Base-by-base conservation (phyloP, 2,888 invertebrate species). In the Spisula subtruncata region DNA sequence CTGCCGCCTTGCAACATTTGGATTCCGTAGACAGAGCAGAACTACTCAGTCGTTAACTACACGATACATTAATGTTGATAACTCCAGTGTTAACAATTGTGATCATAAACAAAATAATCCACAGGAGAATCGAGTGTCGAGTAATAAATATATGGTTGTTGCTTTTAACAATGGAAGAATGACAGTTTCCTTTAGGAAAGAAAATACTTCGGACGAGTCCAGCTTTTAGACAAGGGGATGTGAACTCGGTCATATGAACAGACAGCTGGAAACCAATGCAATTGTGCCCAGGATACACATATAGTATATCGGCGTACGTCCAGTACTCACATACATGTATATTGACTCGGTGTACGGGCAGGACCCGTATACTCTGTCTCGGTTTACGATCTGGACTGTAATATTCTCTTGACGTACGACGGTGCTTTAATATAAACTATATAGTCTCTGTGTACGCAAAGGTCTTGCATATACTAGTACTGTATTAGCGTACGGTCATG, bases 161-260 rank as follows among this genome's bases (percentile, higher is more conserved):
- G 91, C 91, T 25, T 93, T 92, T 81, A 88, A 88, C 32, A 92
- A 93, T 84, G 93, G 93, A 14, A 91, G 92, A 46, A 92, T 93
- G 92, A 93, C 93, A 8, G 92, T 93, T 0, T 91, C 92, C 0
- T 93, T 93, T 46, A 80, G 93, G 16, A 93, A 92, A 81, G 93
- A 93, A 32, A 90, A 90, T 81, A 85, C 80, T 4, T 90, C 90
- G 10, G 91, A 91, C 80, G 91, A 91, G 41, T 91, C 91, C 25
- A 91, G 91, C 60, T 91, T 91, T 87, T 91, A 87, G 87, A 83
- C 10, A n/a, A 66, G 10, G 12, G n/a, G n/a, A 66, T 60, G 60
- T 66, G 60, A 25, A 25, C 25, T 66, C 25, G 2, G n/a, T 66
- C 41, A 8, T 41, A 5, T 66, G 25, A 0, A 60, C 2, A 60